Evolutionary conservation across 2,113 vertebrate genomes (phyloP), one percentile per base, ranked within the genome.

Genomic region (Thermophis baileyi): DNA sequence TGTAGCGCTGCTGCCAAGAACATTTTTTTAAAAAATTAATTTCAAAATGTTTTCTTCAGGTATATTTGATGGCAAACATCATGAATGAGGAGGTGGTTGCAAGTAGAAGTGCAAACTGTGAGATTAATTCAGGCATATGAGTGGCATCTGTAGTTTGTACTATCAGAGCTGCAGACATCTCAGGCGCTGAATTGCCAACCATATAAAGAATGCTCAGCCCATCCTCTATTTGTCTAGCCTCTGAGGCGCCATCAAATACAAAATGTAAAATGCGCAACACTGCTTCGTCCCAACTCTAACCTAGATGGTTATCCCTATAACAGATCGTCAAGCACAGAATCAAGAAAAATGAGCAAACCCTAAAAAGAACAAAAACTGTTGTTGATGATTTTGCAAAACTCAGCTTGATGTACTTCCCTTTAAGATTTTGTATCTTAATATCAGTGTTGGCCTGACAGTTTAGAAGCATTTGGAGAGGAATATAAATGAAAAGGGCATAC

Each of bases 281-380:
- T 97, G 92, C 91, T 95, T 97, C 97, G 96, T 97, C 95, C 95
- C 87, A 94, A 91, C 91, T 95, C 93, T 91, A 96, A 94, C 96
- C 95, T 93, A 96, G 97, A 96, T 97, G 95, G 96, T 97, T 97
- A 97, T 97, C 96, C 96, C 89, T 92, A 90, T 94, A 97, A 97
- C 93, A 97, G 97, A 96, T 96, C 95, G 94, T 54, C 87, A 94
- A 89, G 94, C 93, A 94, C 86, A 94, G 96, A 96, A 96, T 94
- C 6, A 40, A 94, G 96, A 95, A 97, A 95, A 94, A 95, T 95
- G 95, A 94, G 89, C 49, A 88, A 92, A 95, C 95, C 85, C 86
- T 69, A 95, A 95, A 95, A 95, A 93, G 44, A 60, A 69, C 57
- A 91, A 95, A 96, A 91, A 92, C 92, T 88, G 69, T 94, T 93